Evolutionary conservation across 1,140 invertebrate genomes (phyloP), one percentile per base, ranked within the genome.

Genomic region (Lepidurus apus): DNA sequence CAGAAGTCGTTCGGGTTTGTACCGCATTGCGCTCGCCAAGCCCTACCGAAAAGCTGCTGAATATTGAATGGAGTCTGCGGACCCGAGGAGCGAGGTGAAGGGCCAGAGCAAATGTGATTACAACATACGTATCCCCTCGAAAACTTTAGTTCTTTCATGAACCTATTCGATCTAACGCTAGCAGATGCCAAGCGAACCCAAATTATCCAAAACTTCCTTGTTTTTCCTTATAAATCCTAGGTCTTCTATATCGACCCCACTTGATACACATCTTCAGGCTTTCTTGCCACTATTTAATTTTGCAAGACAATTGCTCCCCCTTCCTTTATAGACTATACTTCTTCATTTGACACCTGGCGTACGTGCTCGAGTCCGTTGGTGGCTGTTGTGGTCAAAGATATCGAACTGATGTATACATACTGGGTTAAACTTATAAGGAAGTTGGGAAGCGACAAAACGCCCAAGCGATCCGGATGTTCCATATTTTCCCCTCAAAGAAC

Each of bases 261-360:
- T 34, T 34, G 34, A 34, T 34, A 34, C 34, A 34, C 34, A 34
- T 34, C 34, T 34, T 34, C 34, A 34, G 4, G 34, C 34, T 34
- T 34, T 34, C 34, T 34, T 34, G 34, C 34, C 34, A 34, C 34
- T 34, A 34, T 34, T 7, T 65, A 65, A 65, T 65, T 65, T 65
- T n/a, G 53, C 17, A 21, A 5, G 17, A 9, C 53, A 65, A 65
- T 65, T 65, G 53, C 53, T 65, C 21, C 21, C 21, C 53, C 53
- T 65, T 21, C 17, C 53, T 65, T 65, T 21, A 65, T 65, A 34
- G 34, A 34, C 34, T 34, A 34, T 21, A 65, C n/a, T 65, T 65
- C 53, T 65, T 65, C 53, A 65, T 65, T 65, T 65, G 53, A 65
- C 53, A 65, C 53, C 53, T 65, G 53, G 53, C n/a, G 53, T 65